phyloP scores from a whole-genome alignment of 1,140 invertebrate species.

The Arion vulgaris region DNA sequence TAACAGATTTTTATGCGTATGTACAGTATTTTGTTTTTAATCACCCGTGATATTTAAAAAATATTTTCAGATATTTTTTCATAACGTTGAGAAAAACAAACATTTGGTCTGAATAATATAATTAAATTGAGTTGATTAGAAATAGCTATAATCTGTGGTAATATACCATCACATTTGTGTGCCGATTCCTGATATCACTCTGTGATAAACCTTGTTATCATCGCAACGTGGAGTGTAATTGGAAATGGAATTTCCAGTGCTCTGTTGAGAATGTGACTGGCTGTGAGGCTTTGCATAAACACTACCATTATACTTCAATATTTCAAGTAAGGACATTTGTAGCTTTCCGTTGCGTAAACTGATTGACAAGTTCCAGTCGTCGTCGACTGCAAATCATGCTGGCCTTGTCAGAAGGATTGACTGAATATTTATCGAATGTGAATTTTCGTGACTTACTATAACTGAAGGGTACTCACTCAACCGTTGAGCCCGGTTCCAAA shows the following conservation, averaged over 20 bases:
- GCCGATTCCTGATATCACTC: no score
- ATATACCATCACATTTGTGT: no score
- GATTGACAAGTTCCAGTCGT: not conserved
- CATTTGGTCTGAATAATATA: no score
- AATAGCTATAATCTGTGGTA: no score
- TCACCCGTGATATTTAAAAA: no score
- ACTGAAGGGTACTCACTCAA: not conserved
- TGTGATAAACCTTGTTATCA: no score
- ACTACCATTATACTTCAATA: not conserved
- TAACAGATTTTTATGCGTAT: no score
- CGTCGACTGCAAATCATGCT: not conserved
- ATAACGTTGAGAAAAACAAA: no score
- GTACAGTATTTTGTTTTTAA: no score
- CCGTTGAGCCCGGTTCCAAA: not conserved
- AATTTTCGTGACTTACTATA: not conserved
- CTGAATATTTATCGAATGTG: constrained; percentile 6
- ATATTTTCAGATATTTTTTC: no score
- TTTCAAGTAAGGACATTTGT: not conserved
- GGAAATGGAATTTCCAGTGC: not conserved
- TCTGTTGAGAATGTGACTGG: not conserved
- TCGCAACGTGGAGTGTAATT: no score
- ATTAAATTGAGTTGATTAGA: no score
- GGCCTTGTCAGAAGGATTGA: not conserved
- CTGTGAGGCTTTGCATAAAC: not conserved
- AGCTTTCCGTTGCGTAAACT: not conserved